These are phyloP conservation scores for Pangasius djambal DNA, from an alignment of 2,797 vertebrate genomes.

Conservation along the genomic window DNA sequence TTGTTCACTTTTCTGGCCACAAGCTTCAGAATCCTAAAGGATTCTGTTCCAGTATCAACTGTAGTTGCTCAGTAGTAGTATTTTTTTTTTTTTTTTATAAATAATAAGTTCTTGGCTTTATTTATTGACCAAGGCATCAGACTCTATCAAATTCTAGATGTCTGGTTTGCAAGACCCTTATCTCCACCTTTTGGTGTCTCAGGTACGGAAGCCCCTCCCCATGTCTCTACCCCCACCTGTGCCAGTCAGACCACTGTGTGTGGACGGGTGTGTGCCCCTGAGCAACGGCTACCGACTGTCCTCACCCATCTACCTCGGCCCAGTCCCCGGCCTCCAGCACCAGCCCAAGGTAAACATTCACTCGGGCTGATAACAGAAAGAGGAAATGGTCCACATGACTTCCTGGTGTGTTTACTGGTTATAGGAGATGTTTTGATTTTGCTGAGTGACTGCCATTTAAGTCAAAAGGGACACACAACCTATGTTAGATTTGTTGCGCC, in stretches of 20 bases:
- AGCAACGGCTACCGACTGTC: conserved; percentile 68
- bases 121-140: not conserved
- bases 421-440: not conserved
- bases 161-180: not conserved
- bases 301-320: conserved; percentile 65
- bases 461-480: not conserved
- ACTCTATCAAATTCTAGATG: not conserved
- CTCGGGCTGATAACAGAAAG: not conserved
- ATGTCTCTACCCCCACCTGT: conserved; percentile 63
- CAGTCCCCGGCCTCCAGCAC: conserved; percentile 71
- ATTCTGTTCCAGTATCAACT: too few relatives aligned
- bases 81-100: too few relatives aligned
- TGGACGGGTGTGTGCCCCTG: conserved; percentile 70
- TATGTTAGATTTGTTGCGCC: not conserved
- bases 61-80: too few relatives aligned
- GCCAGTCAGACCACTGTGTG: conserved; percentile 74
- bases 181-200: not conserved
- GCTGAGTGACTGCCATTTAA: not conserved
- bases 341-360: conserved; percentile 59
- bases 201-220: conserved; percentile 69
- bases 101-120: not conserved
- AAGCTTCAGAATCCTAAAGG: too few relatives aligned
- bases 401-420: not conserved
- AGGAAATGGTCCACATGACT: not conserved
- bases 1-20: not conserved